phyloP scores from a whole-genome alignment of 2,797 vertebrate genomes.

The Florisuga fusca region DNA sequence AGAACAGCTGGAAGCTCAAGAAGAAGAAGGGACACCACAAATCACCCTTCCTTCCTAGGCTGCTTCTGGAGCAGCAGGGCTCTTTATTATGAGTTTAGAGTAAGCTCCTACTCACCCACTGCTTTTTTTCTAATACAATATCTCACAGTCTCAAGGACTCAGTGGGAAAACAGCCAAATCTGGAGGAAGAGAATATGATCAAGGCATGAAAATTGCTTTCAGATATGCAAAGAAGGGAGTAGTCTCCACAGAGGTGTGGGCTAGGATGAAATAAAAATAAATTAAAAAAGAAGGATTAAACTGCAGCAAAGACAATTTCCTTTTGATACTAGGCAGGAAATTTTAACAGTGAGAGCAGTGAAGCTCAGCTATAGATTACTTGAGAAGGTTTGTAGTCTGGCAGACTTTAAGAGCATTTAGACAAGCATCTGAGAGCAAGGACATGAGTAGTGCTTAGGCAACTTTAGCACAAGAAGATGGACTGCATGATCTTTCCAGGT shows the following conservation, averaged over 20 bases:
- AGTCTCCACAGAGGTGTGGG: background rate
- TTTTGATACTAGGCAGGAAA: background rate
- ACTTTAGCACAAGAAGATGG: constrained; percentile 1
- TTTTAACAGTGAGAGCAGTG: background rate
- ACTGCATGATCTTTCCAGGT: background rate
- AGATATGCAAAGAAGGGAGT: background rate
- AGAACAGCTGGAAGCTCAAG: constrained; percentile 29
- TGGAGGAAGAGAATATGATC: background rate
- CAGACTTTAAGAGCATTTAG: constrained; percentile 4
- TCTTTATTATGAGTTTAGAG: background rate
- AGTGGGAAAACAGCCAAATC: background rate
- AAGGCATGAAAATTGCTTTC: constrained; percentile 27
- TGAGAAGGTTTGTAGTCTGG: background rate
- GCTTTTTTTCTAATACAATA: background rate
- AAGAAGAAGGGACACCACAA: background rate
- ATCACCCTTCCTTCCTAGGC: constrained; percentile 26
- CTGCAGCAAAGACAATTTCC: background rate
- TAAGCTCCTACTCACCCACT: background rate
- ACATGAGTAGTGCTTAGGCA: background rate
- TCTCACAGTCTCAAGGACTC: background rate
- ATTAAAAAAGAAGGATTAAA: background rate
- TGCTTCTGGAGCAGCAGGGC: constrained; percentile 14
- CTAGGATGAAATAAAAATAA: background rate
- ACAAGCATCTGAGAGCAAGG: constrained; percentile 28
- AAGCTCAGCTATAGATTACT: background rate